A percentile compares a stretch with the other conserved stretches of the same genome.
Conservation (phyloP, 2,888 invertebrate species). For the Drosophila borealis region DNA sequence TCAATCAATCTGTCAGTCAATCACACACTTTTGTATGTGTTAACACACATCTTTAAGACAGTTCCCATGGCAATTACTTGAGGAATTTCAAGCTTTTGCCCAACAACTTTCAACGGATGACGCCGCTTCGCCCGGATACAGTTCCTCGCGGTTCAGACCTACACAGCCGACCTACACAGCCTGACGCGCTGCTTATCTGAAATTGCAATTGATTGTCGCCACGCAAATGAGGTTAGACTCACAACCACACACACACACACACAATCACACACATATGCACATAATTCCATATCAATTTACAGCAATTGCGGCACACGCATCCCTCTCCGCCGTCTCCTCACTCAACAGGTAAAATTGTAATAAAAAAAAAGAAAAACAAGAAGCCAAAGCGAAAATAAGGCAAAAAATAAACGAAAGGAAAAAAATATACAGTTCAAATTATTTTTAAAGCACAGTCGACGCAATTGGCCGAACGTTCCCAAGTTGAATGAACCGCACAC, state of each 20-base stretch:
- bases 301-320: constrained; percentile 55
- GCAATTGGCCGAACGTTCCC: constrained; percentile 31
- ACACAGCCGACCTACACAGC: constrained; percentile 24
- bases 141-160: neutral
- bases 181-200: constrained; percentile 56
- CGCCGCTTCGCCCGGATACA: constrained; percentile 6
- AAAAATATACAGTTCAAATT: constrained; percentile 39
- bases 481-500: constrained; percentile 52
- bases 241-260: constrained; percentile 6
- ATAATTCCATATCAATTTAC: constrained; percentile 65
- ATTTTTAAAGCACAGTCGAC: constrained; percentile 51
- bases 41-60: neutral
- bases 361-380: neutral
- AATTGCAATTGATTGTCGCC: constrained; percentile 64
- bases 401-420: neutral
- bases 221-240: constrained; percentile 57
- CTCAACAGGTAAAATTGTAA: constrained; percentile 19
- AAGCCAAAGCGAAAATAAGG: constrained; percentile 4
- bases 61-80: neutral
- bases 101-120: constrained; percentile 14
- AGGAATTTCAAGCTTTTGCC: neutral
- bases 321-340: constrained; percentile 12
- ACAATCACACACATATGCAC: constrained; percentile 1
- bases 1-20: neutral
- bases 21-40: neutral